Base-by-base conservation (phyloP, 2,888 invertebrate species). In the Ganaspis brasiliensis region DNA sequence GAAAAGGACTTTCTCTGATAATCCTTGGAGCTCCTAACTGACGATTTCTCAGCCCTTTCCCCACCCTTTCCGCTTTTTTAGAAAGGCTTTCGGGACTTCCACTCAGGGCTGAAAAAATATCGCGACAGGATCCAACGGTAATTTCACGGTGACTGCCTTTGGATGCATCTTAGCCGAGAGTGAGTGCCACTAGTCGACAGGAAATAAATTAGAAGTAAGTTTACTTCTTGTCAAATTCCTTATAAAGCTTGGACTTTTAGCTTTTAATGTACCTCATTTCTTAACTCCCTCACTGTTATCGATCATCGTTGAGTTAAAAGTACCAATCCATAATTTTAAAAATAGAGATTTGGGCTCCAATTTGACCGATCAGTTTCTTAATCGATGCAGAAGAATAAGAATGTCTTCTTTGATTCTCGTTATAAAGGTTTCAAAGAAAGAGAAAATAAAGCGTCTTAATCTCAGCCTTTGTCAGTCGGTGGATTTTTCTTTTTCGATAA, bases 71-170 rank as follows among this genome's bases (percentile, higher is more conserved):
- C 70, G 73, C 55, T 71, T 16, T 72, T 52, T 21, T 56, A 56
- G 71, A 74, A 76, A 67, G 73, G 74, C 76, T 79, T 77, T 76
- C 74, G 57, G 76, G 75, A 75, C 74, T 82, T 73, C 57, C 37
- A 61, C 61, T 72, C 72, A 76, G 76, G 79, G 73, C 77, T 67
- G 45, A 24, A 45, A 67, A 67, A 40, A 67, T 67, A 82, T 81
- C 82, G 79, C 72, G 78, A 83, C 78, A 77, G 79, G 81, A 80
- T 84, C 81, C 75, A 82, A 49, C 77, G 83, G 84, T 86, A 87
- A 89, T 88, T 89, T 88, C 86, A 87, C 87, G 87, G 84, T 83
- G 85, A 85, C 85, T 88, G 85, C 82, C 86, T 80, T 82, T 76
- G 80, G 86, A 84, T 85, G 83, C 86, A 84, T 87, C 87, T 86